Base-by-base conservation (phyloP, 1,140 invertebrate genomes). In the Aphaenogaster rudis region DNA sequence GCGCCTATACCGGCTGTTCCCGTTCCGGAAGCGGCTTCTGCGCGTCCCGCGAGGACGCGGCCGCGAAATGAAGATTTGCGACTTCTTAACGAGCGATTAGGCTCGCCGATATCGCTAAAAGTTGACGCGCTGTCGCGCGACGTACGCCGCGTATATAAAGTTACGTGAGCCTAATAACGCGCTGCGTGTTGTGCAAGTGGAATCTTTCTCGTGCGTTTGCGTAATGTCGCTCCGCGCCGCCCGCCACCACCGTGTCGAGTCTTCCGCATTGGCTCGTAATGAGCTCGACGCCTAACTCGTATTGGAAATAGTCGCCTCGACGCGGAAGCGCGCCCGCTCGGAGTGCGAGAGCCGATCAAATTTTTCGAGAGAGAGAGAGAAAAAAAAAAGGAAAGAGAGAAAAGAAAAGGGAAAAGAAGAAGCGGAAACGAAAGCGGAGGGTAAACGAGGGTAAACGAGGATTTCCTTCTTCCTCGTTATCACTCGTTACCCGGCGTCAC, bases 81-180 rank as follows among this genome's bases (percentile, higher is more conserved):
- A 9, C 39, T 78, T 42, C 45, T 66, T 79, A 50, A 45, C 8
- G 57, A 78, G 57, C 61, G 42, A 36, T 64, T 78, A 77, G 42
- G 13, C 28, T 28, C 28, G 28, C 28, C 8, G 57, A 45, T 63
- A 63, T n/a, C 28, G 28, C 59, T 42, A 69, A 71, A 67, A 48
- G 36, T 52, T n/a, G 45, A 2, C 45, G n/a, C 13, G 48, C n/a
- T 52, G 17, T 48, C 42, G 7, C 21, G n/a, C 48, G 5, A 42
- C 11, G 7, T 39, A 59, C 6, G 39, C 11, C 9, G 61, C 57
- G n/a, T 72, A 48, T 79, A 28, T 21, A 50, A 69, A 76, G 69
- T 84, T 84, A 84, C 80, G 80, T 84, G 80, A 84, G 69, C 54
- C n/a, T 63, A 84, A 84, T 84, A 84, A 84, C 52, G 69, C 54